phyloP scores from a whole-genome alignment of 2,113 vertebrate genomes.

The Nansenia antarctica region DNA sequence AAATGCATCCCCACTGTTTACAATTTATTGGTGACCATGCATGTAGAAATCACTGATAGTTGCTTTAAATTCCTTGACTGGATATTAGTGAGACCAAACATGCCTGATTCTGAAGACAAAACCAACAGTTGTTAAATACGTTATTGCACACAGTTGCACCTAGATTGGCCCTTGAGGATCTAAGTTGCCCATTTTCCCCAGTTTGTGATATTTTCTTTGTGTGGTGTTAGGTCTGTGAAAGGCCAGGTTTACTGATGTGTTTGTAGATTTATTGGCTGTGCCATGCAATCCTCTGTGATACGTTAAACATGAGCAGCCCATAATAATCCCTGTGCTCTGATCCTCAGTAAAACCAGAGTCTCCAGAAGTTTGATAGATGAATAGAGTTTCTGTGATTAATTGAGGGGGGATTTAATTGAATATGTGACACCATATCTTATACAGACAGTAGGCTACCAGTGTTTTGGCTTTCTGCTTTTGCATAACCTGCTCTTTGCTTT shows the following conservation, averaged over 20 bases:
- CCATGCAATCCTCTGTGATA: neutral
- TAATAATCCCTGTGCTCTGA: neutral
- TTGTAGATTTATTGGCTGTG: neutral
- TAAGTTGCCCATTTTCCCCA: neutral
- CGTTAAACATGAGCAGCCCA: neutral
- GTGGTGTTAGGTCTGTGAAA: neutral
- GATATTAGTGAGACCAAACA: neutral
- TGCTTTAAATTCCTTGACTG: too few species aligned
- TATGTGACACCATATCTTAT: too few species aligned
- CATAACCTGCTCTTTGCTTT: neutral
- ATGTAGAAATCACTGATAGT: too few species aligned
- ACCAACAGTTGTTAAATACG: neutral
- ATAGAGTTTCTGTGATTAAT: neutral
- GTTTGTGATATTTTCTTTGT: neutral
- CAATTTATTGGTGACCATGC: too few species aligned
- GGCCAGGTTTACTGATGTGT: neutral
- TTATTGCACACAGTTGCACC: neutral
- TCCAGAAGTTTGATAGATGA: neutral
- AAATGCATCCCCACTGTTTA: too few species aligned
- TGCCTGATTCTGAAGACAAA: neutral
- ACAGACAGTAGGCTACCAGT: too few species aligned
- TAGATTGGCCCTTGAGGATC: neutral
- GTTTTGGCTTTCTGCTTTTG: too few species aligned
- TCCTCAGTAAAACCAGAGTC: neutral
- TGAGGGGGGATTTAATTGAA: neutral